Evolutionary conservation across 2,888 invertebrate species (phyloP).

Genomic region (Blera fallax): DNA sequence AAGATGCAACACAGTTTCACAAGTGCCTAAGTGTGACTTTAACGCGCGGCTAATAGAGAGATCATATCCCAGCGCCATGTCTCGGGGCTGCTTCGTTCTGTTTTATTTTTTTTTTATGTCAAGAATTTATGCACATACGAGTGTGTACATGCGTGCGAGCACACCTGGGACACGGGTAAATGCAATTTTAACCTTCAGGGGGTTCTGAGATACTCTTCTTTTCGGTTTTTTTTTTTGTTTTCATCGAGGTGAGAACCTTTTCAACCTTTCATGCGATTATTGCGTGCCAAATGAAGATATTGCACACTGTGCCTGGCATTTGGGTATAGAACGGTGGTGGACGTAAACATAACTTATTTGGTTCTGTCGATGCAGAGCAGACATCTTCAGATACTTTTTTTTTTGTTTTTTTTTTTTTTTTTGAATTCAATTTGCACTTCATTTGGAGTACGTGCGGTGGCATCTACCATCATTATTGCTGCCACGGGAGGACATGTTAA

Average conservation of each 20-base stretch:
- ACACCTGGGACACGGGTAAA: constrained; percentile 60
- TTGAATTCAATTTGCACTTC: constrained; percentile 64
- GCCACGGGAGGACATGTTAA: constrained; percentile 52
- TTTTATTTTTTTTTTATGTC: background rate
- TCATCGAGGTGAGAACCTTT: constrained; percentile 37
- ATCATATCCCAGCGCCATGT: constrained; percentile 45
- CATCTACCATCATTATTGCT: constrained; percentile 25
- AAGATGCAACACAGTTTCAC: constrained; percentile 31
- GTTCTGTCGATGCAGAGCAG: constrained; percentile 53
- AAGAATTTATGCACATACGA: constrained; percentile 54
- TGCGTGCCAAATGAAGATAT: constrained; percentile 66
- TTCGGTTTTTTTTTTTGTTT: background rate
- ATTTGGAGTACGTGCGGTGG: constrained; percentile 61
- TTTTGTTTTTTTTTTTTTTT: constrained; percentile 2
- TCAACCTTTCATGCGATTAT: constrained; percentile 53
- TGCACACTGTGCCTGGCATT: constrained; percentile 46
- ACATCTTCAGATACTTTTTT: constrained; percentile 43
- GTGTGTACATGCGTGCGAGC: constrained; percentile 60
- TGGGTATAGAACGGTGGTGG: constrained; percentile 39
- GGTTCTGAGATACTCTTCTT: constrained; percentile 34
- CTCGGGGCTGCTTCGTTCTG: background rate
- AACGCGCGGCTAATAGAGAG: constrained; percentile 58
- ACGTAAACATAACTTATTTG: constrained; percentile 35
- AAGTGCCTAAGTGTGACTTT: constrained; percentile 45
- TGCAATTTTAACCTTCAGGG: constrained; percentile 53